Evolutionary conservation across 2,797 vertebrate genomes (phyloP).

Genomic region (Smutsia gigantea): DNA sequence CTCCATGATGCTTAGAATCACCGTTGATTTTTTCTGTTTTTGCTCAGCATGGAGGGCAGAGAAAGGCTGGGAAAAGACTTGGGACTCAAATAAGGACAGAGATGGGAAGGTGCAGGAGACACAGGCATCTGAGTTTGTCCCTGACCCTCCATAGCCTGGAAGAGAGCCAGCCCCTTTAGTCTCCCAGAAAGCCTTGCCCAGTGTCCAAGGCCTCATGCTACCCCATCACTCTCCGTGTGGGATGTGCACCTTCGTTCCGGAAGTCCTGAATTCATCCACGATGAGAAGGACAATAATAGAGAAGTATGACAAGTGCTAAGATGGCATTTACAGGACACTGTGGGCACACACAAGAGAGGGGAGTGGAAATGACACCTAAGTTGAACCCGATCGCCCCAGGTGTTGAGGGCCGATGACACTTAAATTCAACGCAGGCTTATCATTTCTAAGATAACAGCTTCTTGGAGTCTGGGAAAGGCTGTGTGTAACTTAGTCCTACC

Average conservation of each 20-base stretch:
- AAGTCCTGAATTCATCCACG: too few species aligned
- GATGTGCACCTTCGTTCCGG: too few species aligned
- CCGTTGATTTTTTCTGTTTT: neutral
- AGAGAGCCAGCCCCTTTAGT: neutral
- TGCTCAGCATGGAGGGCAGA: neutral
- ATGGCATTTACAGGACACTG: neutral
- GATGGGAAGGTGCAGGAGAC: neutral
- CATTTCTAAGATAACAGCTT: neutral
- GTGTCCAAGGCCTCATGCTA: neutral
- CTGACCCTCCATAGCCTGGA: fast-evolving
- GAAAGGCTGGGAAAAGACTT: neutral
- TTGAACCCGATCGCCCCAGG: neutral
- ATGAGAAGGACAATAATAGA: neutral
- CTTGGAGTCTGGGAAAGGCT: neutral
- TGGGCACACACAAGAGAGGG: neutral
- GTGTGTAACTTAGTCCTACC: neutral
- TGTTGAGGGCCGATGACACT: neutral
- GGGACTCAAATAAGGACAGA: neutral
- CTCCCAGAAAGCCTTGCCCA: neutral
- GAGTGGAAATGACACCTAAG: neutral
- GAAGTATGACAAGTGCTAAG: neutral
- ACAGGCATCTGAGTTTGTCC: neutral
- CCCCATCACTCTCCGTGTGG: fast-evolving
- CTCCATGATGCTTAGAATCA: neutral
- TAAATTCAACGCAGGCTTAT: neutral